phyloP scores from a whole-genome alignment of 2,888 invertebrate genomes.

The Masnerella sp. region DNA sequence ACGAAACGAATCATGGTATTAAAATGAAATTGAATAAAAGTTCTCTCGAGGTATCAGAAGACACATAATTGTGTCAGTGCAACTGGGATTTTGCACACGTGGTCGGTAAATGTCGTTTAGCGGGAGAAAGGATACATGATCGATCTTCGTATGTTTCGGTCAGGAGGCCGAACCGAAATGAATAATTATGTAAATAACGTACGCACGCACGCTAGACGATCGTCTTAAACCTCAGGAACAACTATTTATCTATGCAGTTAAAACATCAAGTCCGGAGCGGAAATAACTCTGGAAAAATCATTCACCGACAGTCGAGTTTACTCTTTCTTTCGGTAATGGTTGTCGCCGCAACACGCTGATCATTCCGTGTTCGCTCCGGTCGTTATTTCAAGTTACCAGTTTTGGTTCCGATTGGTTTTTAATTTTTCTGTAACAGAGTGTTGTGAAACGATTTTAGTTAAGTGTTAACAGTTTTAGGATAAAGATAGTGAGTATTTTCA shows the following conservation, averaged over 20 bases:
- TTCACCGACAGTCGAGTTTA: not conserved
- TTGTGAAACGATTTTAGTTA: no score
- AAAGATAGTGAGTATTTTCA: no score
- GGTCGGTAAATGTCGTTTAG: slow-evolving; percentile 31
- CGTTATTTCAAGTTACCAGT: no score
- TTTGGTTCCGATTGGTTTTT: no score
- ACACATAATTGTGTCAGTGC: slow-evolving; percentile 5
- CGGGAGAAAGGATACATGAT: slow-evolving; percentile 46
- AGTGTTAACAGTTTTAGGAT: no score
- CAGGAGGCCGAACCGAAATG: slow-evolving; percentile 41
- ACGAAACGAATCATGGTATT: not conserved
- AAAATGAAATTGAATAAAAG: not conserved
- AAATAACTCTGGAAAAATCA: slow-evolving; percentile 26
- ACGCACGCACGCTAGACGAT: slow-evolving; percentile 11
- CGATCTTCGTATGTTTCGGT: slow-evolving; percentile 43
- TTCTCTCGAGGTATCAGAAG: not conserved
- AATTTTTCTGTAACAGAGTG: no score
- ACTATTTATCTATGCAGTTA: slow-evolving; percentile 32
- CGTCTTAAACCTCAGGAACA: slow-evolving; percentile 34
- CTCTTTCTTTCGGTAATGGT: slow-evolving; percentile 10
- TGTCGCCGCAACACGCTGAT: not conserved
- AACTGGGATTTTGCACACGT: slow-evolving; percentile 26
- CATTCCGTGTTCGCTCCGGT: not conserved
- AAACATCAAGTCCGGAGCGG: slow-evolving; percentile 24
- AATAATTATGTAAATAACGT: slow-evolving; percentile 47